Evolutionary conservation across 2,113 vertebrate genomes (phyloP).

Genomic region (Fukomys damarensis): DNA sequence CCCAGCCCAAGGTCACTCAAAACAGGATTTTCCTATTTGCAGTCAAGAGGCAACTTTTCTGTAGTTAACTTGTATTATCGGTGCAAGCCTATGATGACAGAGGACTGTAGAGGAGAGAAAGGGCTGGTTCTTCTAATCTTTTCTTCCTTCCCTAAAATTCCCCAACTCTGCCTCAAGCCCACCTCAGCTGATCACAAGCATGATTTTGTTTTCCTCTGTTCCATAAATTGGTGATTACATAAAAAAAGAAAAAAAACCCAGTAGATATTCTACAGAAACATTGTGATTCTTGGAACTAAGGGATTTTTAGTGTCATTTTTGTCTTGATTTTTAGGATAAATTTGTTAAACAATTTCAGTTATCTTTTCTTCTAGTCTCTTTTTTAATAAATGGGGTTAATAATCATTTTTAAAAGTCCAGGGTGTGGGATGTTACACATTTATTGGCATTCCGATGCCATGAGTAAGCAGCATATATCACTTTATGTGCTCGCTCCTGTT

Average conservation of each 20-base stretch:
- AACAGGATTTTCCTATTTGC: not conserved
- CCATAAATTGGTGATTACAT: not conserved
- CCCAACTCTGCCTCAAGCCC: not conserved
- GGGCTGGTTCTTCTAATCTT: not conserved
- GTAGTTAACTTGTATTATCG: not conserved
- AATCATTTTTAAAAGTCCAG: conserved; percentile 51
- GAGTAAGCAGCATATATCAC: not conserved
- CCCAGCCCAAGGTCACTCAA: conserved; percentile 26
- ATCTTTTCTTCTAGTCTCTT: conserved; percentile 53
- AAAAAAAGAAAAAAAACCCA: not conserved
- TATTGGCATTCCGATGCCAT: conserved; percentile 64
- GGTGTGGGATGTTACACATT: conserved; percentile 59
- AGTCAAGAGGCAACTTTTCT: not conserved
- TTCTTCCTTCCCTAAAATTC: not conserved
- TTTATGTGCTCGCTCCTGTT: not conserved
- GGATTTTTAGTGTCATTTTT: conserved; percentile 17
- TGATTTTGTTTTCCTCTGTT: not conserved
- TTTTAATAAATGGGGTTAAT: conserved; percentile 49
- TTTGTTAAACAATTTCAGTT: conserved; percentile 42
- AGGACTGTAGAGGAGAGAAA: not conserved
- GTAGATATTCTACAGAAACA: not conserved
- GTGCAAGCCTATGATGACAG: not conserved
- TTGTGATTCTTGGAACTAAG: not conserved
- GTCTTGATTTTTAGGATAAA: conserved; percentile 22
- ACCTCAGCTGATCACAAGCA: conserved; percentile 12